A percentile compares a stretch with the other conserved stretches of the same genome.
phyloP scores from a whole-genome alignment of 2,888 invertebrate genomes.

The Heliconius charithonia region DNA sequence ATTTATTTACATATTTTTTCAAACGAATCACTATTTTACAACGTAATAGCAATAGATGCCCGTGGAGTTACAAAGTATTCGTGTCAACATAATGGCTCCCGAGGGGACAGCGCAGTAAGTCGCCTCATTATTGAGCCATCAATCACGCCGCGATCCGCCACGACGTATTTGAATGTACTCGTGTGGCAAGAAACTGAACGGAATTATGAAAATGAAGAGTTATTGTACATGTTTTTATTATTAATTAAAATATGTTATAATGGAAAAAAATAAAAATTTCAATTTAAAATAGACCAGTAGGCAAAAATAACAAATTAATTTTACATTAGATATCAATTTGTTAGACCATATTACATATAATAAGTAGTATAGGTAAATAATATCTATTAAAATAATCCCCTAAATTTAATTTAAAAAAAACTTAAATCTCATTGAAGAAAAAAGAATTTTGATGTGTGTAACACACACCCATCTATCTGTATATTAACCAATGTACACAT shows the following conservation, averaged over 20 bases:
- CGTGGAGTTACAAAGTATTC: slow-evolving; percentile 8
- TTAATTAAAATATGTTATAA: background rate
- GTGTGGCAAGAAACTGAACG: slow-evolving; percentile 3
- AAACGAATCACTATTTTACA: background rate
- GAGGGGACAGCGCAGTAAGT: slow-evolving; percentile 31
- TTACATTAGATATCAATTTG: too few relatives aligned
- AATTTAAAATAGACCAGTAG: too few relatives aligned
- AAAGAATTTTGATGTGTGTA: too few relatives aligned
- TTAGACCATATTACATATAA: too few relatives aligned
- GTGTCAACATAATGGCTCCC: slow-evolving; percentile 20
- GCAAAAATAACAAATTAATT: too few relatives aligned
- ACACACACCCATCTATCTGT: too few relatives aligned
- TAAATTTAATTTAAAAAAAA: too few relatives aligned
- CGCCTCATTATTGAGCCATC: slow-evolving; percentile 55
- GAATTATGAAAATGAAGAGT: slow-evolving; percentile 11
- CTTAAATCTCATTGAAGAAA: too few relatives aligned
- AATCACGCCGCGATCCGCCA: slow-evolving; percentile 56
- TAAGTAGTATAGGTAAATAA: too few relatives aligned
- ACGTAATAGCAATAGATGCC: background rate
- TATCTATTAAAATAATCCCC: too few relatives aligned
- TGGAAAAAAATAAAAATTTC: background rate
- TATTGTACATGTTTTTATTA: background rate
- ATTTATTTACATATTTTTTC: background rate
- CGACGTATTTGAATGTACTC: slow-evolving; percentile 35
- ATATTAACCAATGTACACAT: too few relatives aligned